These are phyloP conservation scores for Chymomyza amoena DNA, from an alignment of 2,888 invertebrate genomes.

Conservation along the genomic window DNA sequence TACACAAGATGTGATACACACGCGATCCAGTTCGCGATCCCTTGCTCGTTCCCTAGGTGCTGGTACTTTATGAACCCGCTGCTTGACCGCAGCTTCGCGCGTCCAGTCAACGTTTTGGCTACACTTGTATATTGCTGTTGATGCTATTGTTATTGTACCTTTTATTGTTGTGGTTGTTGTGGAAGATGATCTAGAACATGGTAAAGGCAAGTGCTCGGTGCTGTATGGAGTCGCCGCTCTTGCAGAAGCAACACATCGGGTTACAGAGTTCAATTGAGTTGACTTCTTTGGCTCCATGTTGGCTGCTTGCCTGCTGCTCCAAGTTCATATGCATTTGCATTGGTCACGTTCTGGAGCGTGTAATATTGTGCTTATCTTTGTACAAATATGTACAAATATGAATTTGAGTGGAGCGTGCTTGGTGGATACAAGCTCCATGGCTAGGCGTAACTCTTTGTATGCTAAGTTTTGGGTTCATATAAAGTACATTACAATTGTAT, in stretches of 20 bases:
- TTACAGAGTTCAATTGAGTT: slow-evolving; percentile 71
- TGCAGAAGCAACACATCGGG: slow-evolving; percentile 68
- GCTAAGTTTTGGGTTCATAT: neutral
- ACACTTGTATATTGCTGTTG: slow-evolving; percentile 37
- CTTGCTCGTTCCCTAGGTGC: neutral
- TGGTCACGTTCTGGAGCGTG: slow-evolving; percentile 71
- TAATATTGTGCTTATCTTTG: slow-evolving; percentile 65
- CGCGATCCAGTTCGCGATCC: slow-evolving; percentile 39
- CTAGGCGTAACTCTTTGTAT: neutral
- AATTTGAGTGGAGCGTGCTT: slow-evolving; percentile 45
- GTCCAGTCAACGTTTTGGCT: slow-evolving; percentile 34
- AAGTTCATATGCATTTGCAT: slow-evolving; percentile 69
- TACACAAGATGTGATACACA: slow-evolving; percentile 66
- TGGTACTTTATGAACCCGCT: neutral
- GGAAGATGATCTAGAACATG: slow-evolving; percentile 61
- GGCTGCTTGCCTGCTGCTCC: slow-evolving; percentile 13
- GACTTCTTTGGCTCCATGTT: slow-evolving; percentile 43
- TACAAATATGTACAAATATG: slow-evolving; percentile 72
- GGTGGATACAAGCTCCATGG: too few species aligned
- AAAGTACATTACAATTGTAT: neutral
- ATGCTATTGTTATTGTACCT: slow-evolving; percentile 3
- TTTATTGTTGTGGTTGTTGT: slow-evolving; percentile 12
- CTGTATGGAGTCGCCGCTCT: slow-evolving; percentile 31
- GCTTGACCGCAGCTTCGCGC: slow-evolving; percentile 8
- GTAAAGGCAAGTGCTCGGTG: slow-evolving; percentile 31